Evolutionary conservation across 2,888 invertebrate species (phyloP).

Genomic region (Tigriopus californicus): DNA sequence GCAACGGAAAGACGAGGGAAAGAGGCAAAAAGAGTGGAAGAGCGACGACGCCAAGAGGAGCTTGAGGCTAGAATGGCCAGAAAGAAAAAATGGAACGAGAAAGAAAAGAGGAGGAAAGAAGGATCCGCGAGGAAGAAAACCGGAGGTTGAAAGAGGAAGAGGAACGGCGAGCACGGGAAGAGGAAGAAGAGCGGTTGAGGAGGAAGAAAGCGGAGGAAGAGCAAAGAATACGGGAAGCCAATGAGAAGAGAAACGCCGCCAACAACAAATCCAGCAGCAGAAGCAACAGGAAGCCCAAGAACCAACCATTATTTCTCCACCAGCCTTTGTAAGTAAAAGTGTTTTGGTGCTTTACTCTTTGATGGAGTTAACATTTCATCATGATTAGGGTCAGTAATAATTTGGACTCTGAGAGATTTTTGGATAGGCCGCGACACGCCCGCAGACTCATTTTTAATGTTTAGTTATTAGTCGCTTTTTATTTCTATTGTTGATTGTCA

Average conservation of each 20-base stretch:
- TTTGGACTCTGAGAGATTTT: too few relatives aligned
- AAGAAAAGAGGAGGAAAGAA: slow-evolving; percentile 16
- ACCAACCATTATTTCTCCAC: background rate
- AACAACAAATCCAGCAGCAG: too few relatives aligned
- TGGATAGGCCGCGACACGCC: too few relatives aligned
- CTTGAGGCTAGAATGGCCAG: too few relatives aligned
- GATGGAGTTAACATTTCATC: too few relatives aligned
- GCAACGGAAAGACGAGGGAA: slow-evolving; percentile 19
- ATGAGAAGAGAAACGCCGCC: background rate
- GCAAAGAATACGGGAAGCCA: slow-evolving; percentile 8
- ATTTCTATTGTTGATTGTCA: too few relatives aligned
- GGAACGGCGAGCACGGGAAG: slow-evolving; percentile 24
- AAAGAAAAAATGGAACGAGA: slow-evolving; percentile 16
- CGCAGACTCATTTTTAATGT: too few relatives aligned
- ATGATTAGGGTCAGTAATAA: too few relatives aligned
- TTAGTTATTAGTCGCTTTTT: too few relatives aligned
- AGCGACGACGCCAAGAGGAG: slow-evolving; percentile 20
- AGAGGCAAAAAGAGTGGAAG: slow-evolving; percentile 13
- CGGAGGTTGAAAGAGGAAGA: slow-evolving; percentile 25
- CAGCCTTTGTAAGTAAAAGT: too few relatives aligned
- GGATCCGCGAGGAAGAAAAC: slow-evolving; percentile 26
- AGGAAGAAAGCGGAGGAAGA: slow-evolving; percentile 22
- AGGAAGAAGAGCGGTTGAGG: slow-evolving; percentile 20
- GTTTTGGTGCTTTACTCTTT: too few relatives aligned
- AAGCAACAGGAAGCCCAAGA: slow-evolving; percentile 22